These are phyloP conservation scores for Aradophagus sp. DNA, from an alignment of 1,140 invertebrate genomes.

Conservation along the genomic window DNA sequence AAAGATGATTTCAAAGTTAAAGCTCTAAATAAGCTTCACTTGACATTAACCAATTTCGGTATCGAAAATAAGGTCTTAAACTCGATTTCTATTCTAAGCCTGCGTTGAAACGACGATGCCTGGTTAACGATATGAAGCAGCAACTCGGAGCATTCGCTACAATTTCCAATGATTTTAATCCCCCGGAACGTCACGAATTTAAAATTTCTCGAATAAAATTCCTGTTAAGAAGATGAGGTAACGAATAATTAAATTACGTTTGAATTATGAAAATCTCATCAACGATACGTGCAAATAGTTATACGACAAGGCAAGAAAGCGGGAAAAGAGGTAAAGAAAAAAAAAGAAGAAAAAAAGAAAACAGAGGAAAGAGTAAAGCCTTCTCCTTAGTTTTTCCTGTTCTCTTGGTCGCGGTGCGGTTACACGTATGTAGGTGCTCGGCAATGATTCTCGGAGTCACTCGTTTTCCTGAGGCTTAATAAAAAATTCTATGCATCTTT, in stretches of 20 bases:
- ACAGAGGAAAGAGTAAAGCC: too few species aligned
- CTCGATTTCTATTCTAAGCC: conserved; percentile 42
- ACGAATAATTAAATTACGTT: too few species aligned
- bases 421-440: conserved; percentile 18
- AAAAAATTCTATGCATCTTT: conserved; percentile 64
- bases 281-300: too few species aligned
- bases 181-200: conserved; percentile 9
- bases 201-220: conserved; percentile 12
- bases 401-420: too few species aligned
- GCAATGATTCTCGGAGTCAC: conserved; percentile 56
- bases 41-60: conserved; percentile 47
- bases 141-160: conserved; percentile 32
- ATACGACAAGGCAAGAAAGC: too few species aligned
- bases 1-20: conserved; percentile 43
- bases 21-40: conserved; percentile 47
- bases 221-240: too few species aligned
- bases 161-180: conserved; percentile 47
- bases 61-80: conserved; percentile 50
- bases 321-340: too few species aligned
- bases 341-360: too few species aligned
- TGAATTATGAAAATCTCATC: too few species aligned
- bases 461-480: conserved; percentile 48
- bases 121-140: conserved; percentile 29
- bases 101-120: conserved; percentile 33
- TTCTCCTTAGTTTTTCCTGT: too few species aligned